phyloP scores from a whole-genome alignment of 2,113 vertebrate species.

The Phrynosoma blainvillii region DNA sequence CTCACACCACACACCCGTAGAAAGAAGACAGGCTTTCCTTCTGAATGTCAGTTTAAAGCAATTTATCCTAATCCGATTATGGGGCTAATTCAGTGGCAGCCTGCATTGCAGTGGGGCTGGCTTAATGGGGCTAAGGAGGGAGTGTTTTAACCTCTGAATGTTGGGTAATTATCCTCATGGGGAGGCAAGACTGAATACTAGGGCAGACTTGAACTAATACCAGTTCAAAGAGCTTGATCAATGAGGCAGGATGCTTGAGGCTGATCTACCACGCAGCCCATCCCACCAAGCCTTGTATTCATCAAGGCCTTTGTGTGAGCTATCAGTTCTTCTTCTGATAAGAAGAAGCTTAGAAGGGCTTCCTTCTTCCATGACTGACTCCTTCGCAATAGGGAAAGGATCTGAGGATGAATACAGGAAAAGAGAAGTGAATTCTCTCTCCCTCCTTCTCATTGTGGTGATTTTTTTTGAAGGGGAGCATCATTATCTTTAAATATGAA shows the following conservation, averaged over 20 bases:
- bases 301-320: constrained; percentile 19
- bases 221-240: constrained; percentile 6
- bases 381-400: accelerated
- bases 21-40: constrained; percentile 38
- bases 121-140: constrained; percentile 38
- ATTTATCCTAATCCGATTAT: constrained; percentile 77
- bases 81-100: constrained; percentile 58
- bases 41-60: constrained; percentile 69
- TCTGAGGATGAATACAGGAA: neutral
- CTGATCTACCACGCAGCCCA: neutral
- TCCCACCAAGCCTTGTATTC: neutral
- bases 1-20: constrained; percentile 37
- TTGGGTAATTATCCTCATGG: constrained; percentile 23
- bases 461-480: neutral
- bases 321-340: constrained; percentile 8
- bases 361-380: neutral
- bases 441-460: neutral
- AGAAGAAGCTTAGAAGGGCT: neutral
- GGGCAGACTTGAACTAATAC: constrained; percentile 8
- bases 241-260: constrained; percentile 3
- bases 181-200: constrained; percentile 21
- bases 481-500: neutral
- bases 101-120: constrained; percentile 50
- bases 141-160: constrained; percentile 28
- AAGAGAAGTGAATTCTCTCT: constrained; percentile 2